Conservation (phyloP, 2,113 vertebrate genomes). For the Psophia crepitans region DNA sequence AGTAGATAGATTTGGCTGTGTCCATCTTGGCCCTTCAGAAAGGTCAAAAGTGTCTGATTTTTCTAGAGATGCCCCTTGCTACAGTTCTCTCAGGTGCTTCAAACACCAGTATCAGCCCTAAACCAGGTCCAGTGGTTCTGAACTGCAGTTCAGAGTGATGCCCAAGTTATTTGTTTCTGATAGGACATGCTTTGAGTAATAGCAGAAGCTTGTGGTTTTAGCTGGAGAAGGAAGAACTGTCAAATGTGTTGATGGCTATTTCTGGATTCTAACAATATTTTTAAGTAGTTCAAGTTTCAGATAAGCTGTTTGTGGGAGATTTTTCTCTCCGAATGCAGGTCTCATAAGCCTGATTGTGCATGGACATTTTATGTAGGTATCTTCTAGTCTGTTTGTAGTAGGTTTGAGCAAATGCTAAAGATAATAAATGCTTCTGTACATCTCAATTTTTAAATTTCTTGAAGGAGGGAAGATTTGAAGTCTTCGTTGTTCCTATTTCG, state of each 20-base stretch:
- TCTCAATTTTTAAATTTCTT: background rate
- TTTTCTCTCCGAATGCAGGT: background rate
- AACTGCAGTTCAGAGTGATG: background rate
- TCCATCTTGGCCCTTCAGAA: background rate
- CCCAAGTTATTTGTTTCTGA: background rate
- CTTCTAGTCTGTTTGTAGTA: background rate
- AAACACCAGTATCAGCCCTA: too few species aligned
- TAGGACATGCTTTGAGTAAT: background rate
- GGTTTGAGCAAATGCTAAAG: background rate
- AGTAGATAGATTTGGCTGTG: background rate
- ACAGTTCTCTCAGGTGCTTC: background rate
- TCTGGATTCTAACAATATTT: background rate
- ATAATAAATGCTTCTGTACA: background rate
- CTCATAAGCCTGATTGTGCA: background rate
- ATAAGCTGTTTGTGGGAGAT: background rate
- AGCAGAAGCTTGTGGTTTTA: fast-evolving
- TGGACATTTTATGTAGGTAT: background rate
- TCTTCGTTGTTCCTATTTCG: fast-evolving
- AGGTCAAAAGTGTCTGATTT: fast-evolving
- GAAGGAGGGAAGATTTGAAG: too few species aligned
- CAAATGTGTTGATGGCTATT: background rate
- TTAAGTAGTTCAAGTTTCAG: background rate
- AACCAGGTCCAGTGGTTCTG: background rate
- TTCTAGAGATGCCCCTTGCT: background rate
- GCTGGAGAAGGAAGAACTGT: background rate